These are phyloP conservation scores for Onychorhynchus coronatus DNA, from an alignment of 2,113 vertebrate species.

Conservation along the genomic window DNA sequence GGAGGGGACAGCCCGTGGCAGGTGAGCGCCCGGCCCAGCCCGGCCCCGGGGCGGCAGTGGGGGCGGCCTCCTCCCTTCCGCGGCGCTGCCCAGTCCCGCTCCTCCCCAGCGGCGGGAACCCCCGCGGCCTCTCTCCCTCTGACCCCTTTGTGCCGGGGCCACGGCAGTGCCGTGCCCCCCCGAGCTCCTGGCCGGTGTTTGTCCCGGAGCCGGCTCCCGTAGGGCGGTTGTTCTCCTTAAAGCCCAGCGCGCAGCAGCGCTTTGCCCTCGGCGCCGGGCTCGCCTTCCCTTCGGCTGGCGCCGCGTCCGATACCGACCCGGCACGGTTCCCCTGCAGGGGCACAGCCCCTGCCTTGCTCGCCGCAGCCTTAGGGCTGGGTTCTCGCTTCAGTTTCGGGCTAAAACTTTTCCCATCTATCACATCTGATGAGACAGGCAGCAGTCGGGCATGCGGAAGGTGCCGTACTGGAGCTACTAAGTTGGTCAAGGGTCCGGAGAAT, in stretches of 20 bases:
- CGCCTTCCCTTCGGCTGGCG: neutral
- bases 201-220: neutral
- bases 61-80: neutral
- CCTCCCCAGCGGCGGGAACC: neutral
- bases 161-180: neutral
- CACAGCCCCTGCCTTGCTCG: fast-evolving
- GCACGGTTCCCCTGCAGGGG: neutral
- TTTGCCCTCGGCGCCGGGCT: neutral
- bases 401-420: neutral
- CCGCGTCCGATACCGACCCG: neutral
- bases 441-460: neutral
- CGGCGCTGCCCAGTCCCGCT: neutral
- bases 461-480: neutral
- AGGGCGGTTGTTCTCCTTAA: neutral
- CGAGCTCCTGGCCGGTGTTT: neutral
- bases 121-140: neutral
- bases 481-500: neutral
- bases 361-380: fast-evolving
- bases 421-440: neutral
- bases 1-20: conserved; percentile 92
- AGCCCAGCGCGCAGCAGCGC: neutral
- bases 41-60: neutral
- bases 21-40: conserved; percentile 70
- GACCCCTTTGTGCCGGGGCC: neutral
- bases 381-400: neutral